phyloP scores from a whole-genome alignment of 2,797 vertebrate genomes.

The Sylvia borin region DNA sequence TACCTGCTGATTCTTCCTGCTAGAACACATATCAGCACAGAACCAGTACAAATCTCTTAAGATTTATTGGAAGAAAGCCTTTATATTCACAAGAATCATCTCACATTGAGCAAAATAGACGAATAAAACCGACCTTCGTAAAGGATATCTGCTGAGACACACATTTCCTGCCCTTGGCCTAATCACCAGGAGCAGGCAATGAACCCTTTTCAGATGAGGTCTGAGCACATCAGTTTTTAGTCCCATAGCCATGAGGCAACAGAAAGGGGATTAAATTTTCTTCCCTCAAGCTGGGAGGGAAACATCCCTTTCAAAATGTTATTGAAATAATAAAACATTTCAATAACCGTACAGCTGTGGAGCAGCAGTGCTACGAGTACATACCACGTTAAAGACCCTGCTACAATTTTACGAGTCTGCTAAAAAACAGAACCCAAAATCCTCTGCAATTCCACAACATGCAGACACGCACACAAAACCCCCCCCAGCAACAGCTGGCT shows the following conservation, averaged over 20 bases:
- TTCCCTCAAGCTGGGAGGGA: conserved; percentile 27
- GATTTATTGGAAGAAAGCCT: background rate
- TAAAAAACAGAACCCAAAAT: conserved; percentile 47
- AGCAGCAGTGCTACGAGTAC: conserved; percentile 55
- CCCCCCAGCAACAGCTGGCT: background rate
- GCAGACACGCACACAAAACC: background rate
- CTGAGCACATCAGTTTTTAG: background rate
- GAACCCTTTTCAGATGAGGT: background rate
- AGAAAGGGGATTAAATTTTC: conserved; percentile 37
- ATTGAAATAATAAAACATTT: conserved; percentile 69
- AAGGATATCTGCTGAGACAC: background rate
- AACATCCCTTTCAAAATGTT: conserved; percentile 56
- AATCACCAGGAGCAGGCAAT: background rate
- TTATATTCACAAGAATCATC: background rate
- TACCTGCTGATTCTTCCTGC: background rate
- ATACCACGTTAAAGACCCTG: conserved; percentile 20
- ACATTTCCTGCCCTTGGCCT: rapidly evolving
- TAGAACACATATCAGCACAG: background rate
- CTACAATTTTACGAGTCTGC: conserved; percentile 51
- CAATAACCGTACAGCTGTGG: conserved; percentile 60
- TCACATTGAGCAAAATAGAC: background rate
- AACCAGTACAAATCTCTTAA: background rate
- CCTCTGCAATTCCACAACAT: background rate
- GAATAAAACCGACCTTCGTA: background rate
- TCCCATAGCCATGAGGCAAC: background rate